Conservation (phyloP, 2,113 vertebrate species). For the Corythoichthys intestinalis region DNA sequence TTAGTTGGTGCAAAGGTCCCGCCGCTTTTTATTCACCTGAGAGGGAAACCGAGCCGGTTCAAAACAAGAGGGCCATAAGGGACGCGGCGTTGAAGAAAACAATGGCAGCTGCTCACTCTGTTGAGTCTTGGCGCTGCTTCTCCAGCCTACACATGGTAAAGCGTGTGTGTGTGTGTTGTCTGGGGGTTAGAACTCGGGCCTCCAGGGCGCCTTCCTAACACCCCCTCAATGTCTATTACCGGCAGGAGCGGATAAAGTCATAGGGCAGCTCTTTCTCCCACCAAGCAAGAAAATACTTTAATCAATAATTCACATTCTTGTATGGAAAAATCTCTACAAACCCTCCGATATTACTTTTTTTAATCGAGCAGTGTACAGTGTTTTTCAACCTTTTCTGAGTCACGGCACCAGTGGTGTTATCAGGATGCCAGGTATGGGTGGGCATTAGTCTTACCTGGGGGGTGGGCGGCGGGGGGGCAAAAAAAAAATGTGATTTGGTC, state of each 20-base stretch:
- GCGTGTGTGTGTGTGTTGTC: slow-evolving; percentile 1
- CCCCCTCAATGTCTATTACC: slow-evolving; percentile 26
- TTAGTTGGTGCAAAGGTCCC: slow-evolving; percentile 53
- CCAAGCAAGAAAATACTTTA: slow-evolving; percentile 50
- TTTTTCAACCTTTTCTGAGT: too few species aligned
- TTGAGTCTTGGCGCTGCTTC: slow-evolving; percentile 64
- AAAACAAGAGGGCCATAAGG: slow-evolving; percentile 46
- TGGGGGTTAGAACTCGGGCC: slow-evolving; percentile 43
- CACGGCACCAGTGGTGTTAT: too few species aligned
- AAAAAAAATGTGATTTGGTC: too few species aligned
- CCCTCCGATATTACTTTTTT: slow-evolving; percentile 14
- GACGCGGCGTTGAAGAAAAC: slow-evolving; percentile 50
- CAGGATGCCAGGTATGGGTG: too few species aligned
- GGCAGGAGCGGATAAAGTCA: slow-evolving; percentile 34
- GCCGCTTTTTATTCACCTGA: slow-evolving; percentile 45
- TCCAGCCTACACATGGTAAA: slow-evolving; percentile 55
- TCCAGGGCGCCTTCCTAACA: slow-evolving; percentile 44
- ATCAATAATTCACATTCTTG: slow-evolving; percentile 54
- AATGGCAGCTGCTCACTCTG: slow-evolving; percentile 73
- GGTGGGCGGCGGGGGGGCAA: too few species aligned
- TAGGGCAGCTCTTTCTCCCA: slow-evolving; percentile 35
- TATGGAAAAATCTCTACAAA: neutral
- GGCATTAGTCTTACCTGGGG: too few species aligned
- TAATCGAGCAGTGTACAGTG: slow-evolving; percentile 1
- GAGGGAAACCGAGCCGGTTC: slow-evolving; percentile 26